These are phyloP conservation scores for Amblyopsis rosae DNA, from an alignment of 2,113 vertebrate genomes.

Conservation along the genomic window DNA sequence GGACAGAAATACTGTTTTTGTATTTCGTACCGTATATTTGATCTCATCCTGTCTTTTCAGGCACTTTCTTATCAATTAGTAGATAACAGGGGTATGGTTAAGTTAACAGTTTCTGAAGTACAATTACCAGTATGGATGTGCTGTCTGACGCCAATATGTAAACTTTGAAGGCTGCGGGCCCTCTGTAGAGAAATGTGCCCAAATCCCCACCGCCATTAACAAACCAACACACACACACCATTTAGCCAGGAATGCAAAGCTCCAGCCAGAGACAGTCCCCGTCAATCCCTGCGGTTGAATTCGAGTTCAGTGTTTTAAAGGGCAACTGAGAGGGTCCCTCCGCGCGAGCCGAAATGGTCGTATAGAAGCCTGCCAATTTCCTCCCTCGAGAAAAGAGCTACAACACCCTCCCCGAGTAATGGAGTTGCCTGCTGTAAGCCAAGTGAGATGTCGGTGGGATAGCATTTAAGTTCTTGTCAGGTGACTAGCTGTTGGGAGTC, in stretches of 20 bases:
- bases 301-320: conserved; percentile 34
- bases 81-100: background rate
- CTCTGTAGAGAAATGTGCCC: background rate
- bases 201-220: background rate
- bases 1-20: background rate
- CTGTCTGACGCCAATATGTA: background rate
- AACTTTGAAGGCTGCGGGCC: background rate
- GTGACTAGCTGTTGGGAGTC: conserved; percentile 1
- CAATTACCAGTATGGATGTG: background rate
- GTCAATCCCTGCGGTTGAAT: conserved; percentile 25
- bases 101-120: background rate
- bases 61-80: background rate
- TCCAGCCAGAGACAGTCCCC: background rate
- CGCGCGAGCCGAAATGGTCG: conserved; percentile 9
- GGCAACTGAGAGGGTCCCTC: conserved; percentile 20
- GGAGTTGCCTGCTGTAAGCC: conserved; percentile 16
- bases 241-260: conserved; percentile 14
- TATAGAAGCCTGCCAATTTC: conserved; percentile 18
- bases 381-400: conserved; percentile 15
- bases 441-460: conserved; percentile 7
- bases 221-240: background rate
- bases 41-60: background rate
- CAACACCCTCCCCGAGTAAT: conserved; percentile 23
- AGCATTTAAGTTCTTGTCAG: conserved; percentile 18
- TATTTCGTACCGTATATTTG: background rate